Base-by-base conservation (phyloP, 92 coral and sea anemone species). In the Phenganax subtilis region DNA sequence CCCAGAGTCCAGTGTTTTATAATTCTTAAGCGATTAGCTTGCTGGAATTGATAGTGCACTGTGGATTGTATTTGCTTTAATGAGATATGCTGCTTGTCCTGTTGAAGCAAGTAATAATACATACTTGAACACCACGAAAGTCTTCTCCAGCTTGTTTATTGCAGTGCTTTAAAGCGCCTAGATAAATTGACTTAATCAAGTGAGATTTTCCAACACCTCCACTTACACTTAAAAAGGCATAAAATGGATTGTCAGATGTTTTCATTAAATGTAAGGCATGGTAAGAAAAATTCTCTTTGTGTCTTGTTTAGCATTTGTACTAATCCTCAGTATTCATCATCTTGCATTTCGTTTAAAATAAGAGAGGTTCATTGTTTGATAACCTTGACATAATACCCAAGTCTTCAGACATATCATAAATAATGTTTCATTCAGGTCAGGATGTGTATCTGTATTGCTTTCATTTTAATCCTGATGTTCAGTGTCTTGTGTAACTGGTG, bases 141-240 rank as follows among this genome's bases (percentile, higher is more conserved):
- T 20, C 25, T 20, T 20, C 25, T 20, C 25, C 25, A 20, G 25
- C 25, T 20, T 20, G 25, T 20, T 20, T 20, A 20, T 20, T 20
- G 25, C 25, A 20, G 25, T 20, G 25, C 25, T 20, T 20, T 20
- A 81, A n/a, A 29, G 88, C 81, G 15, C 85, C 88, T 70, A 80
- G 87, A 85, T 85, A 85, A 11, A 10, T 57, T 57, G 62, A 57
- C 16, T 20, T 20, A 20, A 20, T 20, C 25, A 20, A 20, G 25
- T 20, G 25, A 20, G 25, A 20, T 20, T 20, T 20, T 20, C 25
- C 25, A 20, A 20, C 78, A 74, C 78, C 78, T 54, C 25, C 25
- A 20, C 25, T 20, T 20, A 20, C 25, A 20, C 25, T 20, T 20
- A 20, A 20, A 20, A 20, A 74, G 9, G 59, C 1, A 74, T 74